Base-by-base conservation (phyloP, 2,888 invertebrate genomes). In the Cosmia trapezina region DNA sequence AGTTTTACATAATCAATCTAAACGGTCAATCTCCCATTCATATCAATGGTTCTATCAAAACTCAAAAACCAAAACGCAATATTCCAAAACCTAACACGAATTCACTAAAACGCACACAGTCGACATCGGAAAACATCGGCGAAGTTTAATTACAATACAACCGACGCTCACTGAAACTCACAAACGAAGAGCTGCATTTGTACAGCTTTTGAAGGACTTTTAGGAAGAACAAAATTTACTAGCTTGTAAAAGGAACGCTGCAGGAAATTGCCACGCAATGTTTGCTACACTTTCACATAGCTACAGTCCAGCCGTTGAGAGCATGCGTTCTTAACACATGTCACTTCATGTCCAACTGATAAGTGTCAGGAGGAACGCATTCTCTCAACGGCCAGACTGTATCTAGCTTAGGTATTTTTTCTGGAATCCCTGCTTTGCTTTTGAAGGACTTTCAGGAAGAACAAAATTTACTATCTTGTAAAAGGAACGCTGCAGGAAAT, bases 71-170 rank as follows among this genome's bases (percentile, higher is more conserved):
- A 33, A 59, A 61, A 78, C 56, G 37, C 19, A 54, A 28, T 19
- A 22, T 64, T 14, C 8, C 7, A 19, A 45, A 62, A 51, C 14
- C 14, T 7, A 33, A 41, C 65, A 64, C 22, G 28, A 56, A 65
- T 33, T 6, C 45, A 56, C 22, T 72, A 65, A 61, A 12, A 53
- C 33, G 22, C 56, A 4, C 17, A 37, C 28, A 28, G 41, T 41
- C 41, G 62, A 65, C 45, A 53, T 62, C 43, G 54, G 43, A 56
- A 43, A 56, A 49, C 59, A 47, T 49, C 47, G 59, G 14, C 22
- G 59, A 37, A 60, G 76, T 79, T 76, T 78, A 79, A 76, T 79
- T 76, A 76, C 60, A 64, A 53, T 37, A n/a, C 43, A 54, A 64
- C 79, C 28, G 63, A 64, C 72, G 80, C 17, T 51, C 28, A 45